Percentiles rank a stretch among this genome's conserved stretches.
Evolutionary conservation across 2,888 invertebrate genomes (phyloP).

Genomic region (Steromphala cineraria): DNA sequence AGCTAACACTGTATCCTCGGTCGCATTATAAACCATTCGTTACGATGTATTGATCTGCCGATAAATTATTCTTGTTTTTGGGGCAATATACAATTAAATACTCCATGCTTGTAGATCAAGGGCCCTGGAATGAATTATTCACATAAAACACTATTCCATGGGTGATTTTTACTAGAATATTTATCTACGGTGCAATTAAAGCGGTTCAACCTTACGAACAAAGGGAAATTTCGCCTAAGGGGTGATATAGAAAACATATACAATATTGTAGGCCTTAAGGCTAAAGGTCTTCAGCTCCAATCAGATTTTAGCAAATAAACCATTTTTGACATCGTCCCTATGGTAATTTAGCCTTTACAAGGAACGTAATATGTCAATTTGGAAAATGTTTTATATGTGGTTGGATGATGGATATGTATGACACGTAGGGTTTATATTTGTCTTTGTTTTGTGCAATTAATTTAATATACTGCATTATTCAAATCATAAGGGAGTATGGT

Average conservation of each 20-base stretch:
- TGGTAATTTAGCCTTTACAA: too few species aligned
- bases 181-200: neutral
- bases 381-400: too few species aligned
- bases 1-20: neutral
- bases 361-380: too few species aligned
- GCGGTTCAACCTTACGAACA: neutral
- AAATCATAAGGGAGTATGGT: too few species aligned
- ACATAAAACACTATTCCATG: neutral
- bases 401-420: too few species aligned
- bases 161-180: neutral
- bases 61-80: constrained; percentile 6
- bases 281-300: too few species aligned
- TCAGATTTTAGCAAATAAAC: too few species aligned
- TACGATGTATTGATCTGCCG: neutral
- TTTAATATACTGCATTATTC: too few species aligned
- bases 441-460: too few species aligned
- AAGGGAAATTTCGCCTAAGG: neutral
- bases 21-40: neutral
- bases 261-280: too few species aligned
- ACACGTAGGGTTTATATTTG: too few species aligned
- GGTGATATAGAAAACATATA: neutral
- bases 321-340: too few species aligned
- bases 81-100: constrained; percentile 5
- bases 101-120: neutral
- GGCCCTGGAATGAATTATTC: neutral